Percentiles rank a stretch among this genome's conserved stretches.
Evolutionary conservation across 2,888 invertebrate genomes (phyloP).

Genomic region (Tethea ocularis): DNA sequence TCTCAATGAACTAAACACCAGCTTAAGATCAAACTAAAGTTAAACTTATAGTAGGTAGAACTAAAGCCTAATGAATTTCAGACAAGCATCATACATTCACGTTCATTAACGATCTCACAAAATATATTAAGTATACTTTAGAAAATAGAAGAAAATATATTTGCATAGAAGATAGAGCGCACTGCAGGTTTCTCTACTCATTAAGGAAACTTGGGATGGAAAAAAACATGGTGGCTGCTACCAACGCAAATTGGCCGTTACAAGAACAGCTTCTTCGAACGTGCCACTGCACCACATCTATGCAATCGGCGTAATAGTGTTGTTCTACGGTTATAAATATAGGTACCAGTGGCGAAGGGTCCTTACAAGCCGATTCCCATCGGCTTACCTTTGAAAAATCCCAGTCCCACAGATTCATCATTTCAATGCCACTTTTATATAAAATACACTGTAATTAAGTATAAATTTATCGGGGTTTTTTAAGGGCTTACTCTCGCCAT

Average conservation of each 20-base stretch:
- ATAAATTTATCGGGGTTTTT: no score
- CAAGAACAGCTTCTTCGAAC: constrained; percentile 54
- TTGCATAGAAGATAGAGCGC: constrained; percentile 69
- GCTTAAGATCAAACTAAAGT: background rate
- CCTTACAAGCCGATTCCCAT: no score
- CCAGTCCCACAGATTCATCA: no score
- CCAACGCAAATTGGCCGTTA: constrained; percentile 69
- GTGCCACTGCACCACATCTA: constrained; percentile 57
- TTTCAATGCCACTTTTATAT: no score
- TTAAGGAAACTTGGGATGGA: constrained; percentile 68
- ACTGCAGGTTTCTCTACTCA: constrained; percentile 68
- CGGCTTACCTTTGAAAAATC: no score
- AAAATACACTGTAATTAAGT: no score
- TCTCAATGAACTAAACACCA: background rate
- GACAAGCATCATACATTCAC: constrained; percentile 37
- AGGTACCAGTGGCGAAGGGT: background rate
- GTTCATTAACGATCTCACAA: constrained; percentile 53
- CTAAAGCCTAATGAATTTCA: constrained; percentile 44
- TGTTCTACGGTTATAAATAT: constrained; percentile 8
- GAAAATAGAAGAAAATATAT: constrained; percentile 73
- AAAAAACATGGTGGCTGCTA: constrained; percentile 42
- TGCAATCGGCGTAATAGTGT: constrained; percentile 54
- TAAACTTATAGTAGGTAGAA: constrained; percentile 12
- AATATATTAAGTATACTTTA: constrained; percentile 52
- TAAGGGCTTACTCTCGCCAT: no score